Evolutionary conservation across 2,113 vertebrate species (phyloP).

Genomic region (Xyrauchen texanus): DNA sequence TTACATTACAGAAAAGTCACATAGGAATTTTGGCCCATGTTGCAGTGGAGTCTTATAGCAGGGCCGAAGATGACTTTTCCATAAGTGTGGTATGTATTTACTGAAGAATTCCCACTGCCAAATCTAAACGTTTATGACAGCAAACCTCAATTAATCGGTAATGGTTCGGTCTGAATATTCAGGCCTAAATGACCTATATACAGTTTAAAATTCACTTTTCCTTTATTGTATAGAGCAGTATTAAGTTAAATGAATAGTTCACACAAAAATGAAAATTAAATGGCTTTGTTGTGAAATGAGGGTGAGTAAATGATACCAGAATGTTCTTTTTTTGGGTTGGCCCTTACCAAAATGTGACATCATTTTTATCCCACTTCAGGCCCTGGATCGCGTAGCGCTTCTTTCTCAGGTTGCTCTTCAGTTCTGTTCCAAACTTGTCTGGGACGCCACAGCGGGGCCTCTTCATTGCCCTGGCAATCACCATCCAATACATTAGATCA

Average conservation of each 20-base stretch:
- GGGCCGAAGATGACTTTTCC: constrained; percentile 47
- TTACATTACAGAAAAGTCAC: constrained; percentile 47
- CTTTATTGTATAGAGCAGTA: neutral
- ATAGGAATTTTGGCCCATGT: constrained; percentile 37
- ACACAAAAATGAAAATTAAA: no score
- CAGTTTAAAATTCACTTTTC: neutral
- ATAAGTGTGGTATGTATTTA: constrained; percentile 15
- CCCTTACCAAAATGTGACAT: constrained; percentile 88
- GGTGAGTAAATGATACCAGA: no score
- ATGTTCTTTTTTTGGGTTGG: neutral
- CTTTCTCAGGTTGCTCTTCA: constrained; percentile 87
- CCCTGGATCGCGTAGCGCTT: constrained; percentile 88
- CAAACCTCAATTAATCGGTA: constrained; percentile 24
- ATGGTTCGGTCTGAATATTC: neutral
- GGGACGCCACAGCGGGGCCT: constrained; percentile 88
- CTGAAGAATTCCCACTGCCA: neutral
- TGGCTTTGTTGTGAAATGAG: no score
- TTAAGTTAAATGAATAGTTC: no score
- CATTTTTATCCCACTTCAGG: constrained; percentile 84
- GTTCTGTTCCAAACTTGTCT: constrained; percentile 87
- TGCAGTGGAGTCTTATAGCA: constrained; percentile 12
- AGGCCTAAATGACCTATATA: neutral
- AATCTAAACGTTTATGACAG: constrained; percentile 25
- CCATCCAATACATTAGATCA: constrained; percentile 45
- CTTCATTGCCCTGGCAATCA: constrained; percentile 80